These are phyloP conservation scores for Priocnemis perturbator DNA, from an alignment of 2,888 invertebrate species.

Conservation along the genomic window DNA sequence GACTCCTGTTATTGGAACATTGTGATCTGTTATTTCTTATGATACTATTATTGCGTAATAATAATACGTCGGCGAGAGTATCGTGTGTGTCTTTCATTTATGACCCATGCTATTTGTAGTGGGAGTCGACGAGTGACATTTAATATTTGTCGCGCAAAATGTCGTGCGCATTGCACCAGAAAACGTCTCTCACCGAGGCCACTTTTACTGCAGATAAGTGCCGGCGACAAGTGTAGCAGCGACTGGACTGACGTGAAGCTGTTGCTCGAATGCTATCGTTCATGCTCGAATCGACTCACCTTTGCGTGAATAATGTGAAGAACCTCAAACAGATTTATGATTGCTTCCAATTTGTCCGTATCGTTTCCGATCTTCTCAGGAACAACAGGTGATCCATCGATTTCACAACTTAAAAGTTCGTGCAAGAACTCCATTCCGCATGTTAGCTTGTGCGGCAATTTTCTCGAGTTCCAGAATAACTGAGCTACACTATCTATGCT, in stretches of 20 bases:
- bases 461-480: slow-evolving; percentile 31
- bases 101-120: too few species aligned
- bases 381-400: slow-evolving; percentile 28
- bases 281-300: slow-evolving; percentile 28
- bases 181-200: not conserved
- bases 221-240: not conserved
- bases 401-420: slow-evolving; percentile 44
- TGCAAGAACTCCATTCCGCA: slow-evolving; percentile 42
- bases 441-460: slow-evolving; percentile 17
- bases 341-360: not conserved
- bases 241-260: too few species aligned
- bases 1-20: too few species aligned
- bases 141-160: not conserved
- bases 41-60: too few species aligned
- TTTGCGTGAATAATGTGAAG: slow-evolving; percentile 34
- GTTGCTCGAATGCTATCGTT: too few species aligned
- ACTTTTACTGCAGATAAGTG: not conserved
- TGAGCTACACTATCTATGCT: slow-evolving; percentile 34
- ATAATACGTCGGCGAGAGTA: too few species aligned
- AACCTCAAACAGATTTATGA: slow-evolving; percentile 43
- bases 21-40: too few species aligned
- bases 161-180: not conserved
- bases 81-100: too few species aligned
- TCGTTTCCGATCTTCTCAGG: slow-evolving; percentile 10
- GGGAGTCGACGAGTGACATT: not conserved